Evolutionary conservation across 37 sponge, comb jelly and placozoan species (phyloP).

Genomic region (Ianthella basta): DNA sequence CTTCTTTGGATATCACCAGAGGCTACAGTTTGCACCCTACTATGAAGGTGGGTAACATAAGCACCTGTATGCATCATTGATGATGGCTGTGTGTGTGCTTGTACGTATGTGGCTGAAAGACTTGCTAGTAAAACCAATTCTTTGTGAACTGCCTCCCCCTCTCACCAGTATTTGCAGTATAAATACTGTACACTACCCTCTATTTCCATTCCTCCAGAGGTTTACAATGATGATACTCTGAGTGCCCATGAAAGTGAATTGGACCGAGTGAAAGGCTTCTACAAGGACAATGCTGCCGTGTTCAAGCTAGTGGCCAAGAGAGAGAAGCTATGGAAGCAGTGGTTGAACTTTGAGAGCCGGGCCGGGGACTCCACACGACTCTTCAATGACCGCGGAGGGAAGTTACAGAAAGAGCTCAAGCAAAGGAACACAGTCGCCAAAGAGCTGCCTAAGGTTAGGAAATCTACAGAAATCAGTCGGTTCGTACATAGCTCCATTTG

Average conservation of each 20-base stretch:
- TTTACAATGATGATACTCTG: constrained; percentile 56
- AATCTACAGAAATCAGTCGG: too few relatives aligned
- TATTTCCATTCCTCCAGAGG: too few relatives aligned
- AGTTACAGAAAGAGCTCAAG: constrained; percentile 82
- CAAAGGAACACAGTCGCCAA: constrained; percentile 63
- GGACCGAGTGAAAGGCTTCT: constrained; percentile 72
- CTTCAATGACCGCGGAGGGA: constrained; percentile 81
- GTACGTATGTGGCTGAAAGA: too few relatives aligned
- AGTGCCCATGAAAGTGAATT: constrained; percentile 82
- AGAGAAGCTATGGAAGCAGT: constrained; percentile 62
- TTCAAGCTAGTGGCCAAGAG: constrained; percentile 71
- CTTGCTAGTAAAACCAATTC: too few relatives aligned
- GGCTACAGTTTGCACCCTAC: constrained; percentile 66
- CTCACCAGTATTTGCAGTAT: too few relatives aligned
- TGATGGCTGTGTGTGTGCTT: too few relatives aligned
- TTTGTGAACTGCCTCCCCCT: too few relatives aligned
- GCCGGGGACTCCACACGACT: constrained; percentile 71
- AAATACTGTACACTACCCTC: too few relatives aligned
- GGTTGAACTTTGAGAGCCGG: constrained; percentile 53
- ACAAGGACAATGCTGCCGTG: constrained; percentile 59
- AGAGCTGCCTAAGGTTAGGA: constrained; percentile 70
- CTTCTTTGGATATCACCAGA: constrained; percentile 69
- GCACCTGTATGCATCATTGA: too few relatives aligned
- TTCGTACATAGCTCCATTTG: too few relatives aligned
- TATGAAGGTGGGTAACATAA: constrained; percentile 17